These are phyloP conservation scores for Dicrurus megarhynchus DNA, from an alignment of 2,113 vertebrate species.

Conservation along the genomic window DNA sequence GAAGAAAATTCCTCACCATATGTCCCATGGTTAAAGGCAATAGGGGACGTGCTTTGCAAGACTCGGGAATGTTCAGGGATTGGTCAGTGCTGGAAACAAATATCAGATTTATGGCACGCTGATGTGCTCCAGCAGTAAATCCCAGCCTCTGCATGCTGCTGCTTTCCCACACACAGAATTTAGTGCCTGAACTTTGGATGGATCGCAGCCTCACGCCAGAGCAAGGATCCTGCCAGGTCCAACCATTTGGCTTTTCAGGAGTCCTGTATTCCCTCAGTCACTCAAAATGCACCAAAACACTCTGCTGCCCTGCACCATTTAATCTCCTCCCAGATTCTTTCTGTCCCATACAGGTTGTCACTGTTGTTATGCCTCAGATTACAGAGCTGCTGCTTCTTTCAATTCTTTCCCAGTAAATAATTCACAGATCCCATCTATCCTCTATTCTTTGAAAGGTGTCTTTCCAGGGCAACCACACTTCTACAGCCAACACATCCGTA, in stretches of 20 bases:
- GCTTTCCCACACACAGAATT: not conserved
- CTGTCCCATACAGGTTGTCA: not conserved
- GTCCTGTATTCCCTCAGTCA: not conserved
- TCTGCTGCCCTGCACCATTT: not conserved
- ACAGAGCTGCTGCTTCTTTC: not conserved
- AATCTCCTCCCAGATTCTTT: not conserved
- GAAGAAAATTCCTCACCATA: not conserved
- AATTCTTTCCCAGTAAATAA: not conserved
- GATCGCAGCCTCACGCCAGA: accelerated
- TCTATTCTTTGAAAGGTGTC: not conserved
- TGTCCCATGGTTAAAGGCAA: not conserved
- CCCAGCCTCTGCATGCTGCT: not conserved
- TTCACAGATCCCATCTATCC: not conserved
- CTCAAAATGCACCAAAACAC: not conserved
- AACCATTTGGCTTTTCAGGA: not conserved
- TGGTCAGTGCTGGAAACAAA: not conserved
- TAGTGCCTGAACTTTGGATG: not conserved
- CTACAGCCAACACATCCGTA: not conserved
- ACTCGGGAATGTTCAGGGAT: not conserved
- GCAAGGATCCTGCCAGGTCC: not conserved
- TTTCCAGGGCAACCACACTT: not conserved
- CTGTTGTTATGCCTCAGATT: not conserved
- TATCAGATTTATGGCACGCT: not conserved
- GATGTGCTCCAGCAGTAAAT: not conserved
- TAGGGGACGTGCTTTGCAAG: not conserved